Conservation (phyloP, 1,140 invertebrate species). For the Rhopalosiphum maidis region DNA sequence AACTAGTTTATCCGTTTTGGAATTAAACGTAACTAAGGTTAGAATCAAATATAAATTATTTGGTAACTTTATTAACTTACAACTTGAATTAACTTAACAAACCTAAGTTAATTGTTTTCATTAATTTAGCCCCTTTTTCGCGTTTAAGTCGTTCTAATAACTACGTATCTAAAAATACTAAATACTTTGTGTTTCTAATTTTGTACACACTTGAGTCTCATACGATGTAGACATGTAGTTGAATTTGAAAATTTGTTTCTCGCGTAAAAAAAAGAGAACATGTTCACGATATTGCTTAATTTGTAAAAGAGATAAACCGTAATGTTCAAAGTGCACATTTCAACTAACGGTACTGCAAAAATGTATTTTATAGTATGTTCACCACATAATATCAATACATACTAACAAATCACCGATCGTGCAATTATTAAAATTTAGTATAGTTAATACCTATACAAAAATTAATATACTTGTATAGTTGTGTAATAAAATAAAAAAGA, state of each 20-base stretch:
- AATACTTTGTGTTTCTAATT: background rate
- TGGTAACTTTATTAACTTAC: background rate
- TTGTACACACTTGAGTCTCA: too few species aligned
- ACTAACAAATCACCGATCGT: too few species aligned
- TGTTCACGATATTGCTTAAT: too few species aligned
- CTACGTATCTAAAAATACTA: background rate
- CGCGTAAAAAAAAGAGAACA: too few species aligned
- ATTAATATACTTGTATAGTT: too few species aligned
- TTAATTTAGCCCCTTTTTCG: background rate
- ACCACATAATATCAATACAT: background rate
- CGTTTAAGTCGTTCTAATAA: background rate
- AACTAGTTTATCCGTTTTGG: background rate
- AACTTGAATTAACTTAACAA: background rate
- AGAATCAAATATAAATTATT: background rate
- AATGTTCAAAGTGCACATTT: background rate
- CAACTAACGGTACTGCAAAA: background rate
- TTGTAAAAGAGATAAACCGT: too few species aligned
- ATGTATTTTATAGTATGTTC: too few species aligned
- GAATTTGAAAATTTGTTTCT: too few species aligned
- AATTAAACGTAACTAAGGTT: background rate
- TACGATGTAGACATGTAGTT: too few species aligned
- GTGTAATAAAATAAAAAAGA: too few species aligned
- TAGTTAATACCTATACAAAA: too few species aligned
- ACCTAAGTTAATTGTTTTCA: background rate
- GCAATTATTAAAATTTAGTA: too few species aligned